These are phyloP conservation scores for Montipora efflorescens DNA, from an alignment of 64 coral and sea anemone genomes.

Conservation along the genomic window DNA sequence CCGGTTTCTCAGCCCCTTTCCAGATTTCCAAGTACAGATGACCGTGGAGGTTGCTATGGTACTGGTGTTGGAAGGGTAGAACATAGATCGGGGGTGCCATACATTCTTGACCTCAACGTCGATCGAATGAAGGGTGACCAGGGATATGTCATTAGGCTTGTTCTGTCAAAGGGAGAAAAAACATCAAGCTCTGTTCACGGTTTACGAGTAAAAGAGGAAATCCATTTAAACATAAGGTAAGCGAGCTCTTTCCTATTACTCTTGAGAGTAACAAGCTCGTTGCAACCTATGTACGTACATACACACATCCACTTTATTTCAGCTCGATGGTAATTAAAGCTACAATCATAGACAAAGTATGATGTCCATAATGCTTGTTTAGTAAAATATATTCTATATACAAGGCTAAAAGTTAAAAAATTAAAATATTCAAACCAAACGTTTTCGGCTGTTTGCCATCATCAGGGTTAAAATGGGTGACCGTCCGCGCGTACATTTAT, in stretches of 20 bases:
- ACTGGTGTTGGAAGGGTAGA: constrained; percentile 76
- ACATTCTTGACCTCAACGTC: constrained; percentile 56
- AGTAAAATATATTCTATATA: too few species aligned
- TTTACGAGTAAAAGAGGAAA: constrained; percentile 71
- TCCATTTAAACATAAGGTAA: constrained; percentile 74
- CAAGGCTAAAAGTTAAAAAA: too few species aligned
- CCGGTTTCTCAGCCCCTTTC: constrained; percentile 50
- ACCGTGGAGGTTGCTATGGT: constrained; percentile 84
- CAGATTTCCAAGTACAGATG: neutral
- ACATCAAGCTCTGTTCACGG: constrained; percentile 30
- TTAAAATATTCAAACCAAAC: too few species aligned
- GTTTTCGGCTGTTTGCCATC: too few species aligned
- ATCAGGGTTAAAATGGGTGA: too few species aligned
- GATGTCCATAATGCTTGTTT: too few species aligned
- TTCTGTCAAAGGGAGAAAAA: constrained; percentile 54
- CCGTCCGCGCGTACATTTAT: too few species aligned
- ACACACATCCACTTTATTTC: too few species aligned
- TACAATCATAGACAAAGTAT: too few species aligned
- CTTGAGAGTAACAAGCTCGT: neutral
- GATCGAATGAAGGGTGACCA: constrained; percentile 83
- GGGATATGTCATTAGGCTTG: constrained; percentile 58
- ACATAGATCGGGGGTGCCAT: neutral
- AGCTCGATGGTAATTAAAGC: too few species aligned
- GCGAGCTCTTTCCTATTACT: neutral
- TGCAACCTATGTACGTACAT: too few species aligned